These are phyloP conservation scores for Stenichneumon culpator DNA, from an alignment of 2,888 invertebrate genomes.

Conservation along the genomic window DNA sequence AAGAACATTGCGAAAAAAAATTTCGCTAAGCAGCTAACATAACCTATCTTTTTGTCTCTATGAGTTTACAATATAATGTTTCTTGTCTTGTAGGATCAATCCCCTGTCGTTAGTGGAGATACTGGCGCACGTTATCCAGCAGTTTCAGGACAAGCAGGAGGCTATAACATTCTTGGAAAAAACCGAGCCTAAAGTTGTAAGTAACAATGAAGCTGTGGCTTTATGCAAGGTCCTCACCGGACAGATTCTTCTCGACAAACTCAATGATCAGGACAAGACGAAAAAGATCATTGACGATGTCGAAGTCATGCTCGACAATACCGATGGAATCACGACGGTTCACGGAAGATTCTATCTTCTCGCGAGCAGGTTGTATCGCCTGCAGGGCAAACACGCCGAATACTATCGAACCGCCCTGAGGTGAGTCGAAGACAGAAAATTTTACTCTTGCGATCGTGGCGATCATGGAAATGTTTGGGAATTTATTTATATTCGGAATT, in stretches of 20 bases:
- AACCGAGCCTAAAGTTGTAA: conserved; percentile 94
- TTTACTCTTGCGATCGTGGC: no score
- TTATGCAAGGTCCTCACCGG: conserved; percentile 95
- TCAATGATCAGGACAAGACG: conserved; percentile 92
- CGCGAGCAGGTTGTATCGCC: conserved; percentile 95
- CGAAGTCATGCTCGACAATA: conserved; percentile 93
- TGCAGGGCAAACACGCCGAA: conserved; percentile 95
- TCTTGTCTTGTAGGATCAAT: conserved; percentile 90
- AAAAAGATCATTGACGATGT: conserved; percentile 96
- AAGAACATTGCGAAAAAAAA: conserved; percentile 84
- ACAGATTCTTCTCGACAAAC: conserved; percentile 91
- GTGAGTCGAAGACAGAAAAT: conserved; percentile 82
- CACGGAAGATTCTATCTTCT: conserved; percentile 97
- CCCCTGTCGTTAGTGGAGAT: conserved; percentile 97
- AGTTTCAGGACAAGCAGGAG: conserved; percentile 92
- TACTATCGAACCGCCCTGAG: conserved; percentile 98
- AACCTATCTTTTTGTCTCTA: conserved; percentile 5
- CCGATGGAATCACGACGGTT: conserved; percentile 96
- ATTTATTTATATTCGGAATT: no score
- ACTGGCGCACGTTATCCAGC: conserved; percentile 90
- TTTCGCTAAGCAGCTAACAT: conserved; percentile 65
- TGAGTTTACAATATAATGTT: neutral
- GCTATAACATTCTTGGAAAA: conserved; percentile 96
- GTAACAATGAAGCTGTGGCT: conserved; percentile 94
- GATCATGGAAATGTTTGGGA: no score